Base-by-base conservation (phyloP, 2,888 invertebrate genomes). In the Microctonus aethiopoides region DNA sequence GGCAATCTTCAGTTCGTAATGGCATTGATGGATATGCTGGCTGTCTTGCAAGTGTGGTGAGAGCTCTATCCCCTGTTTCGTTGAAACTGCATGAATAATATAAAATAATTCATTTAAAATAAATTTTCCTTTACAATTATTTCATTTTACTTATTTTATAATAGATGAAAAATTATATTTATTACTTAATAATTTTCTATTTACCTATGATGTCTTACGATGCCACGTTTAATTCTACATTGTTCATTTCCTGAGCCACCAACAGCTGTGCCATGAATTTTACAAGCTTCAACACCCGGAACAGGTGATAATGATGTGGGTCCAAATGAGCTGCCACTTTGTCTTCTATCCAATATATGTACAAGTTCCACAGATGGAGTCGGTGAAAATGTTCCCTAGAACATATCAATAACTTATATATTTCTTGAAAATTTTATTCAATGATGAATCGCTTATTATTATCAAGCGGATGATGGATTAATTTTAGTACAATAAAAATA, bases 1-100 rank as follows among this genome's bases (percentile, higher is more conserved):
- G 83, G 68, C 84, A 84, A 32, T 85, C 86, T 34, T 86, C 86
- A 0, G 83, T 72, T 10, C 86, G 79, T 29, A 86, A 68, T 0
- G 86, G 86, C 86, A 86, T 86, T 63, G 86, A 86, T 5, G 86
- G 86, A 70, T 86, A 86, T n/a, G 79, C 79, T 41, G 86, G 86
- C 59, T 86, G 86, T 29, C 86, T 80, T 20, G 86, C 86, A 24
- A 86, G 71, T 24, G 86, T 86, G 9, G 86, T 86, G 22, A 86
- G 64, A 0, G 84, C 75, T 52, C 86, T 78, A 72, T 86, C 86
- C n/a, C 85, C 85, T 29, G 86, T 86, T 60, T 86, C 86, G 74
- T 86, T 86, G 72, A 86, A 86, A 68, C 86, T 86, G 75, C 63
- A 66, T 22, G 16, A 46, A 16, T 7, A 20, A 46, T 46, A 46